Evolutionary conservation across 2,888 invertebrate genomes (phyloP).

Genomic region (Sarcophaga carnaria): DNA sequence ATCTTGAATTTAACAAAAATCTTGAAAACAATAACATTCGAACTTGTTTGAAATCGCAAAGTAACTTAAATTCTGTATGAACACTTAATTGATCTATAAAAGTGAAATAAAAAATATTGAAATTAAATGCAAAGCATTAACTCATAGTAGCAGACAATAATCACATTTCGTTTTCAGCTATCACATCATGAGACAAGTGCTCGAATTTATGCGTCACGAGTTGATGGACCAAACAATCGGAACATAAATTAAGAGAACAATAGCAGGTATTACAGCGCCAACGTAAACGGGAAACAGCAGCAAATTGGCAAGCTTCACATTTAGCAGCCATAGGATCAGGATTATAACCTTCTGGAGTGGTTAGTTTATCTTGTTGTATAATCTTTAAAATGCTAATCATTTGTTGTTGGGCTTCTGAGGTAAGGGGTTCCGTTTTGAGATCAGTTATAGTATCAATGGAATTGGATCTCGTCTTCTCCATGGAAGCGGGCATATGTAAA

Average conservation of each 20-base stretch:
- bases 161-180: slow-evolving; percentile 68
- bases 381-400: slow-evolving; percentile 73
- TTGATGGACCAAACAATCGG: slow-evolving; percentile 85
- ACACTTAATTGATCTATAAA: slow-evolving; percentile 3
- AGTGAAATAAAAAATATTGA: neutral
- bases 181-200: slow-evolving; percentile 77
- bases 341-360: slow-evolving; percentile 73
- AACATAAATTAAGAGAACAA: slow-evolving; percentile 85
- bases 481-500: slow-evolving; percentile 50
- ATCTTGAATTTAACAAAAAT: too few relatives aligned
- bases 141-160: neutral
- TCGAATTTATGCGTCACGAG: slow-evolving; percentile 78
- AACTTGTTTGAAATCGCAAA: neutral
- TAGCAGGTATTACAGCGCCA: slow-evolving; percentile 88
- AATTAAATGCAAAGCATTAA: neutral
- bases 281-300: slow-evolving; percentile 85
- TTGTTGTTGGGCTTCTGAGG: slow-evolving; percentile 60
- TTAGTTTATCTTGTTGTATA: slow-evolving; percentile 74
- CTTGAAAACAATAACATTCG: too few relatives aligned
- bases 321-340: slow-evolving; percentile 78
- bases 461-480: slow-evolving; percentile 24
- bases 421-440: slow-evolving; percentile 39
- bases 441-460: slow-evolving; percentile 47
- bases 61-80: neutral
- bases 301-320: slow-evolving; percentile 86